Evolutionary conservation across 2,797 vertebrate species (phyloP).

Genomic region (Enteromius afrohamiltoni): DNA sequence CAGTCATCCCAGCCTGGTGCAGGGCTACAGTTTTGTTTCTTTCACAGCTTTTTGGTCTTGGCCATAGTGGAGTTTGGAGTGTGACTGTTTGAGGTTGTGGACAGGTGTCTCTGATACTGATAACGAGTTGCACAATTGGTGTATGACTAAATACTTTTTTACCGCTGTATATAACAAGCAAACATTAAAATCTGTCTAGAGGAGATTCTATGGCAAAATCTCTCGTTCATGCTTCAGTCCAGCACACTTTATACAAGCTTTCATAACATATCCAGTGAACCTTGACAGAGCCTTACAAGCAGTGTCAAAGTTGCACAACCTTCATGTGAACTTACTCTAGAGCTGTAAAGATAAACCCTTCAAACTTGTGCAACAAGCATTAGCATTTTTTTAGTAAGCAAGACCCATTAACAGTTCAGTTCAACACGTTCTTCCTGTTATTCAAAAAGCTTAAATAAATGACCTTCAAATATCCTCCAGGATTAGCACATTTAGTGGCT

Average conservation of each 20-base stretch:
- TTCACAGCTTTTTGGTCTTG: too few species aligned
- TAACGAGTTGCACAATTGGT: too few species aligned
- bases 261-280: constrained; percentile 57
- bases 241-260: constrained; percentile 31
- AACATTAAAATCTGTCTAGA: neutral
- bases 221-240: neutral
- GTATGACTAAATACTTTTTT: too few species aligned
- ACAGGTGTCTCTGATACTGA: too few species aligned
- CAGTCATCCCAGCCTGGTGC: too few species aligned
- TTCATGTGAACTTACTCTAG: constrained; percentile 69
- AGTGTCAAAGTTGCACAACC: constrained; percentile 68
- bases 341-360: constrained; percentile 78
- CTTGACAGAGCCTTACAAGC: constrained; percentile 45
- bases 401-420: constrained; percentile 24
- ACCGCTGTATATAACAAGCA: too few species aligned
- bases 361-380: constrained; percentile 65
- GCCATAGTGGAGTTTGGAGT: too few species aligned
- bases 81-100: too few species aligned
- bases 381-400: constrained; percentile 47
- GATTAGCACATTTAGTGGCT: neutral
- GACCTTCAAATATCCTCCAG: neutral
- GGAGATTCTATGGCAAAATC: neutral
- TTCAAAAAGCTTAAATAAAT: neutral
- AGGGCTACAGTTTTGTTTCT: too few species aligned
- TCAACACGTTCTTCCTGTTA: neutral